Conservation (phyloP, 1,140 invertebrate species). For the Bombus pyrosoma region DNA sequence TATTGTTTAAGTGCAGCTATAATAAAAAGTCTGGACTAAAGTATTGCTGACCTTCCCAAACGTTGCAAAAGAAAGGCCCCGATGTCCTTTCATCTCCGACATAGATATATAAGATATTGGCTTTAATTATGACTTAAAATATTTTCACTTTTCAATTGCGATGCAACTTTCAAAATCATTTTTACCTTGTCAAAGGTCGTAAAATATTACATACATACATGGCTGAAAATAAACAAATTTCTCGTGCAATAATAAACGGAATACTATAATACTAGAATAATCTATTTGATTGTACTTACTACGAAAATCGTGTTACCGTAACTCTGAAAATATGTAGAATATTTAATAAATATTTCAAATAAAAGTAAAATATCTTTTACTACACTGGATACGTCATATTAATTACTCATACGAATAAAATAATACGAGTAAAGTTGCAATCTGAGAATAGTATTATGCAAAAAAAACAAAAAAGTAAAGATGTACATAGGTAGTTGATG, state of each 20-base stretch:
- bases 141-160: conserved; percentile 17
- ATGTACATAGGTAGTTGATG: neutral
- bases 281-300: neutral
- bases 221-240: conserved; percentile 28
- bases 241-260: neutral
- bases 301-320: neutral
- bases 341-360: too few species aligned
- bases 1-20: too few species aligned
- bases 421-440: neutral
- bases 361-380: too few species aligned
- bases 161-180: neutral
- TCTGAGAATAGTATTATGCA: neutral
- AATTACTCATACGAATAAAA: neutral
- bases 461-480: neutral
- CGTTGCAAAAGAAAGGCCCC: too few species aligned
- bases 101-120: neutral
- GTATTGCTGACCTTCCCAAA: too few species aligned
- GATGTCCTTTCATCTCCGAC: too few species aligned
- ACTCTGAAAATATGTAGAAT: neutral
- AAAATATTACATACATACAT: neutral
- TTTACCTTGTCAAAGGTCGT: neutral
- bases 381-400: neutral
- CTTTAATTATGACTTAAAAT: conserved; percentile 15
- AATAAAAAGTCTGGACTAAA: too few species aligned
- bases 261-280: too few species aligned